Conservation (phyloP, 2,113 vertebrate species). For the Scartelaos histophorus region DNA sequence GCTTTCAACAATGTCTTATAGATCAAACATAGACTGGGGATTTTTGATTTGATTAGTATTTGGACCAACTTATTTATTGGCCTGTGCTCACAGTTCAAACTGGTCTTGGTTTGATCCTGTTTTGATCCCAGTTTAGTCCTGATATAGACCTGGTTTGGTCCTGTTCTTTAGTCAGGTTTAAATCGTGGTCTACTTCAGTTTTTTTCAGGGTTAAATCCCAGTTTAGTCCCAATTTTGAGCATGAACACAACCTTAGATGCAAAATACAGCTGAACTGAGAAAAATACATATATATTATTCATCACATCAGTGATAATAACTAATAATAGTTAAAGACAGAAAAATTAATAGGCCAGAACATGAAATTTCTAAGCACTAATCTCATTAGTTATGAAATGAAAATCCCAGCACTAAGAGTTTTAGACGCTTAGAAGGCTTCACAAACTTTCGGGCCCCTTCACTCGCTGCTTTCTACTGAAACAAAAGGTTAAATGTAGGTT, state of each 20-base stretch:
- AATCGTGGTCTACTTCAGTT: no score
- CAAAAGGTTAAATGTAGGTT: background rate
- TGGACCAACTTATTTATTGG: background rate
- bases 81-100: background rate
- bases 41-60: background rate
- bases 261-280: background rate
- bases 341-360: constrained; percentile 22
- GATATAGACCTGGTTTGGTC: background rate
- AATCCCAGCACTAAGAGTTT: constrained; percentile 29
- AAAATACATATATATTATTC: background rate
- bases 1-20: no score
- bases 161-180: no score
- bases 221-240: background rate
- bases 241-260: background rate
- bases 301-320: no score
- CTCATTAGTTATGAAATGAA: constrained; percentile 9
- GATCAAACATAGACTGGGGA: no score
- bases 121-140: background rate
- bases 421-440: constrained; percentile 4
- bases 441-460: background rate
- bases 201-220: no score
- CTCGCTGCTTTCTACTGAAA: background rate
- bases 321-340: constrained; percentile 14
- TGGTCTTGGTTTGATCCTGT: background rate
- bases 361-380: constrained; percentile 48